These are phyloP conservation scores for Dysdera silvatica DNA, from an alignment of 1,140 invertebrate genomes.

Conservation along the genomic window DNA sequence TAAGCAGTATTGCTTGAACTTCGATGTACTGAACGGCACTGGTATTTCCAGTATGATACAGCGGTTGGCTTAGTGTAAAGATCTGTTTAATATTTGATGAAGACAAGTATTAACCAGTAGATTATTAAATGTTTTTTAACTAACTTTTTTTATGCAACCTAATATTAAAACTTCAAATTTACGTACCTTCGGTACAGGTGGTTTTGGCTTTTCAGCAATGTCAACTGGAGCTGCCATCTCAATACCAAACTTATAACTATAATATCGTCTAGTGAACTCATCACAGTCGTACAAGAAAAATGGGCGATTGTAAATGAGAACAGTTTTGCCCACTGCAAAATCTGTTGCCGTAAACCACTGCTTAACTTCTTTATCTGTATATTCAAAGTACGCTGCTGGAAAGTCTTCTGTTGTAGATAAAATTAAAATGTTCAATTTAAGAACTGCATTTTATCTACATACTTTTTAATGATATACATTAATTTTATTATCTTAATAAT, in stretches of 20 bases:
- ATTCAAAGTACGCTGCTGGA: constrained; percentile 16
- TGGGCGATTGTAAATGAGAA: constrained; percentile 69
- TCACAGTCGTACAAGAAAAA: constrained; percentile 74
- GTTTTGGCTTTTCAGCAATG: constrained; percentile 12
- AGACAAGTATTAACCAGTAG: too few species aligned
- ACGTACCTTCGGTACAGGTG: not conserved
- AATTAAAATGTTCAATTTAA: not conserved
- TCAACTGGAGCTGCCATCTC: constrained; percentile 36
- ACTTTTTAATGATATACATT: not conserved
- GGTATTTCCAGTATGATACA: too few species aligned
- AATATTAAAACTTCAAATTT: not conserved
- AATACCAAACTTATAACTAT: constrained; percentile 54
- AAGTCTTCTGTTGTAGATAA: constrained; percentile 1
- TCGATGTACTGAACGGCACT: too few species aligned
- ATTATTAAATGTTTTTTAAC: too few species aligned
- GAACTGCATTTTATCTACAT: not conserved
- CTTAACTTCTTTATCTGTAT: constrained; percentile 8
- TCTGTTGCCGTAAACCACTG: constrained; percentile 48
- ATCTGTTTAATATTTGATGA: too few species aligned
- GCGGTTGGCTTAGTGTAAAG: too few species aligned
- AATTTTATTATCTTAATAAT: not conserved
- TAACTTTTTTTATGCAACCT: too few species aligned
- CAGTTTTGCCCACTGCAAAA: constrained; percentile 64
- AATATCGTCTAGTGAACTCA: constrained; percentile 69
- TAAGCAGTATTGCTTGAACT: too few species aligned